Conservation (phyloP, 2,888 invertebrate species). For the Trachelus stipa region DNA sequence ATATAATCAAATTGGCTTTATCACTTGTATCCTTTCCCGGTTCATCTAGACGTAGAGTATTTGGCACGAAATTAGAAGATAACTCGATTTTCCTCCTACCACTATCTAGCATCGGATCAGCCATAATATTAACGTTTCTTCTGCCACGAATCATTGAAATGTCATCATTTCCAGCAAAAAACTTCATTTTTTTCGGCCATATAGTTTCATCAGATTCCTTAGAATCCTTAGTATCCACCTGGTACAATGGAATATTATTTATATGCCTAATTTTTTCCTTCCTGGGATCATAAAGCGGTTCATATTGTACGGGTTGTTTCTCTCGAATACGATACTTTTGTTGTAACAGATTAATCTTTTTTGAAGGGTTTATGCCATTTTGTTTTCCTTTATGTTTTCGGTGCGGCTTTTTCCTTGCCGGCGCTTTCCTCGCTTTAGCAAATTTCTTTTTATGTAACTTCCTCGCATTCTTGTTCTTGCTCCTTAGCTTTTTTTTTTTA, state of each 20-base stretch:
- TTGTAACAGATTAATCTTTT: not conserved
- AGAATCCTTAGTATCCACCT: not conserved
- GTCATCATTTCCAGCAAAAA: not conserved
- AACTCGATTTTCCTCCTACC: not conserved
- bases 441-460: not conserved
- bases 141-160: not conserved
- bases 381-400: not conserved
- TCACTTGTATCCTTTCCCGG: not conserved
- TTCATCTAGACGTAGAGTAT: not conserved
- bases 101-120: not conserved
- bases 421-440: not conserved
- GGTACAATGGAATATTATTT: not conserved
- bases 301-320: not conserved
- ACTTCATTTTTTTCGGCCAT: not conserved
- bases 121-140: not conserved
- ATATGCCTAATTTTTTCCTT: conserved; percentile 5
- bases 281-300: not conserved
- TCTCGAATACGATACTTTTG: not conserved
- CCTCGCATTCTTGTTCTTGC: not conserved
- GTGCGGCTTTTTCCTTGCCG: not conserved
- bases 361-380: not conserved
- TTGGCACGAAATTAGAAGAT: not conserved
- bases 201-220: not conserved
- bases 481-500: not conserved
- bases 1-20: not conserved